These are phyloP conservation scores for Dicranocentrus wangi DNA, from an alignment of 2,888 invertebrate species.

Conservation along the genomic window DNA sequence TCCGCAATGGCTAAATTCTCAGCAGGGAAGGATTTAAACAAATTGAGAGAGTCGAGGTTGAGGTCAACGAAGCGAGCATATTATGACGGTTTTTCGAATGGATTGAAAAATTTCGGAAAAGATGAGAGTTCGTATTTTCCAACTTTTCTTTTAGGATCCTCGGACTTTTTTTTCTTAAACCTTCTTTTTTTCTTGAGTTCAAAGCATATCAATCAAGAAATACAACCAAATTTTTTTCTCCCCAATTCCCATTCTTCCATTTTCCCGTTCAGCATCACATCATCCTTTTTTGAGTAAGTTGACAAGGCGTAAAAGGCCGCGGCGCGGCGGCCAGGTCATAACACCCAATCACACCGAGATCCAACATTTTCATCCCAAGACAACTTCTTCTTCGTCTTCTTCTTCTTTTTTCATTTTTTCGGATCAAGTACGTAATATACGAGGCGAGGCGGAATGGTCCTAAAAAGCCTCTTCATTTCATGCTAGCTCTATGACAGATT, in stretches of 20 bases:
- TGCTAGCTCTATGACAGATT: constrained; percentile 37
- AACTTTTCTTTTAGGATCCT: too few relatives aligned
- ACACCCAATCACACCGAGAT: constrained; percentile 5
- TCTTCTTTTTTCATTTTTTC: not conserved
- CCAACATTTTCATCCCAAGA: not conserved
- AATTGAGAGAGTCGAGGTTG: not conserved
- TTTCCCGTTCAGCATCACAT: constrained; percentile 12
- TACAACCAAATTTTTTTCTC: too few relatives aligned
- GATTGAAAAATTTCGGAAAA: not conserved
- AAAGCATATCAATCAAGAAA: too few relatives aligned
- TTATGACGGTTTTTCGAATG: not conserved
- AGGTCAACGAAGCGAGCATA: not conserved
- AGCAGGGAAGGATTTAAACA: constrained; percentile 17
- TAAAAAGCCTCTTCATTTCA: constrained; percentile 8
- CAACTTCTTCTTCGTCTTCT: constrained; percentile 10
- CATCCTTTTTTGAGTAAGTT: constrained; percentile 16
- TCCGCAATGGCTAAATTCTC: too few relatives aligned
- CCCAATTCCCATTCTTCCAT: too few relatives aligned
- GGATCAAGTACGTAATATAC: too few relatives aligned
- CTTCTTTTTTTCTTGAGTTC: too few relatives aligned
- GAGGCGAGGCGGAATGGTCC: too few relatives aligned
- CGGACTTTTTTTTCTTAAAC: too few relatives aligned
- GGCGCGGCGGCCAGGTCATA: constrained; percentile 29
- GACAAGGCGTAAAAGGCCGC: constrained; percentile 46
- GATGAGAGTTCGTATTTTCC: too few relatives aligned